Evolutionary conservation across 2,888 invertebrate species (phyloP), one percentile per base, ranked within the genome.

Genomic region (Synergus laeviventris): DNA sequence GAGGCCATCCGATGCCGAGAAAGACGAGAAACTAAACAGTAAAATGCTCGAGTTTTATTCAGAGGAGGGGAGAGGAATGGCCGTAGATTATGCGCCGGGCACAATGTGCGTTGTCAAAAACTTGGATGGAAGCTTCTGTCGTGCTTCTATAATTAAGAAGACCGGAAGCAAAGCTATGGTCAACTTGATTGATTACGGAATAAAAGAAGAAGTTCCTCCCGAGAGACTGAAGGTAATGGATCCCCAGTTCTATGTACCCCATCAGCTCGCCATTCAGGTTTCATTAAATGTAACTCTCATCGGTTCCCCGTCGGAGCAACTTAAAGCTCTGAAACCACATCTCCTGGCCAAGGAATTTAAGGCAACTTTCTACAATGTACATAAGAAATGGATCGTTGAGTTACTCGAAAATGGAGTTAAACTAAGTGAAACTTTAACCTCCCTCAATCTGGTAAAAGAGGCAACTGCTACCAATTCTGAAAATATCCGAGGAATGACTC

Each of bases 71-170:
- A 93, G 88, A 92, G 93, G 84, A 80, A 74, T 12, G 90, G 91
- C 86, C 91, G 89, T 88, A 59, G 31, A 31, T 31, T 93, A 92
- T 60, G 92, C 93, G 80, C 88, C 91, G 1, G 94, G 93, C 45
- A 88, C 87, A 2, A 79, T 94, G 0, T 96, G 95, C 86, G 95
- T 93, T 0, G 94, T 93, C 0, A 92, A 92, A 73, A 93, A 93
- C 3, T 94, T 85, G 0, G 95, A 95, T 87, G 93, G 92, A 2
- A 94, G 94, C 87, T 96, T 95, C 95, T 95, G 95, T 86, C 92
- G 96, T 64, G 94, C 93, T 3, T 92, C 92, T 79, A 92, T 95
- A 24, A 54, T 92, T 14, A 90, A 89, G 70, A 84, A 89, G 5
- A 91, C 91, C 16, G 92, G 93, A 1, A 79, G 45, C 18, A 91